Evolutionary conservation across 1,140 invertebrate genomes (phyloP).

Genomic region (Cylas formicarius): DNA sequence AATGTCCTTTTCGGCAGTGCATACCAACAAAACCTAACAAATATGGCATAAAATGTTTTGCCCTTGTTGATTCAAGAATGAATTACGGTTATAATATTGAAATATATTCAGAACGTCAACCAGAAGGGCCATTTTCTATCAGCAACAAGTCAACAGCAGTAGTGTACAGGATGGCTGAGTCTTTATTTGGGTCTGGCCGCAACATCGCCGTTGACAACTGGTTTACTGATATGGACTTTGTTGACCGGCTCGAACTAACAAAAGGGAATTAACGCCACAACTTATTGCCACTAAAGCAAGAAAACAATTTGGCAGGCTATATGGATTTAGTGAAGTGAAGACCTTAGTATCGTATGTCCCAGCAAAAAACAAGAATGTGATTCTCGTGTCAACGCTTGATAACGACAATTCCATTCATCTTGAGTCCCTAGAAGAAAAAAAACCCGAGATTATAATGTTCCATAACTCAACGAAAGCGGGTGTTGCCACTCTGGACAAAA

Average conservation of each 20-base stretch:
- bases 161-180: conserved; percentile 3
- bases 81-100: conserved; percentile 8
- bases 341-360: conserved; percentile 23
- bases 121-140: neutral
- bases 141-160: conserved; percentile 1
- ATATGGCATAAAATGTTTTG: conserved; percentile 13
- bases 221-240: conserved; percentile 4
- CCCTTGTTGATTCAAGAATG: conserved; percentile 4
- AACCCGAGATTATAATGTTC: conserved; percentile 14
- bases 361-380: conserved; percentile 24
- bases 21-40: conserved; percentile 7
- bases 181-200: neutral
- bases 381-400: conserved; percentile 31
- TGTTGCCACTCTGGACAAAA: conserved; percentile 13
- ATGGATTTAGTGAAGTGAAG: conserved; percentile 12
- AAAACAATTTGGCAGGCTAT: conserved; percentile 6
- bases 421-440: conserved; percentile 4
- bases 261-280: conserved; percentile 17
- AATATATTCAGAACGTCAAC: conserved; percentile 4
- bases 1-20: conserved; percentile 10
- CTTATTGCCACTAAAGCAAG: conserved; percentile 4
- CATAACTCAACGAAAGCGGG: conserved; percentile 13
- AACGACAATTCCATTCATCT: conserved; percentile 14
- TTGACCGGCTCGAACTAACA: conserved; percentile 31
- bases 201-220: conserved; percentile 9